Conservation (phyloP, 2,888 invertebrate genomes). For the Andrena hattorfiana region DNA sequence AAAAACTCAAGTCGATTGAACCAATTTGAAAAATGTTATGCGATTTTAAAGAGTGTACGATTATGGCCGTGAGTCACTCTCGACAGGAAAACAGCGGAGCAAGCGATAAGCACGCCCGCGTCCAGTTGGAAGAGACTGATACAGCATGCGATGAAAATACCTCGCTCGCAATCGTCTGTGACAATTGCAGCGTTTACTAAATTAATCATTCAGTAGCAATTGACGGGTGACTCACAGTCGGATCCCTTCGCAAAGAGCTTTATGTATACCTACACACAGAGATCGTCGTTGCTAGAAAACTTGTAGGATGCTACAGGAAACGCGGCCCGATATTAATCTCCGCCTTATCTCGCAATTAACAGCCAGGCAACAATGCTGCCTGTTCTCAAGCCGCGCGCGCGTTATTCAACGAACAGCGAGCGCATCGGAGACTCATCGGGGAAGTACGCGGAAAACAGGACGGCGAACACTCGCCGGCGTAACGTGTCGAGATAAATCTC, state of each 20-base stretch:
- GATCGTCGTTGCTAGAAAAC: slow-evolving; percentile 21
- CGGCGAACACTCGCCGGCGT: neutral
- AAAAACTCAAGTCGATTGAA: too few relatives aligned
- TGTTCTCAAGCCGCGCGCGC: neutral
- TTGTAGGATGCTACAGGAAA: slow-evolving; percentile 2
- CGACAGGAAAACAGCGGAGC: neutral
- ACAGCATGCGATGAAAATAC: slow-evolving; percentile 35
- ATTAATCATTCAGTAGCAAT: slow-evolving; percentile 54
- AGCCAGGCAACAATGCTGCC: neutral
- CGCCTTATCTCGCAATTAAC: slow-evolving; percentile 2
- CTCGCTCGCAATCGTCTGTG: slow-evolving; percentile 24
- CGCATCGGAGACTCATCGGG: neutral
- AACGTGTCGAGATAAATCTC: neutral
- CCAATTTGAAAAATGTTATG: too few relatives aligned
- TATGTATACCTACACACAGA: slow-evolving; percentile 3
- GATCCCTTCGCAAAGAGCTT: slow-evolving; percentile 11
- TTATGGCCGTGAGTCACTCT: too few relatives aligned
- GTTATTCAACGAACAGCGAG: neutral
- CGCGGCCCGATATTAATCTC: neutral
- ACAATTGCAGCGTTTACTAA: slow-evolving; percentile 48
- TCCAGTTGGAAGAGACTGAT: neutral
- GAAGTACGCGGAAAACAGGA: slow-evolving; percentile 29
- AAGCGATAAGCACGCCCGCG: neutral
- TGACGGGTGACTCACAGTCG: slow-evolving; percentile 41
- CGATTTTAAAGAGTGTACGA: too few relatives aligned